These are phyloP conservation scores for Halcyon badia DNA, from an alignment of 2,797 vertebrate genomes.

Conservation along the genomic window DNA sequence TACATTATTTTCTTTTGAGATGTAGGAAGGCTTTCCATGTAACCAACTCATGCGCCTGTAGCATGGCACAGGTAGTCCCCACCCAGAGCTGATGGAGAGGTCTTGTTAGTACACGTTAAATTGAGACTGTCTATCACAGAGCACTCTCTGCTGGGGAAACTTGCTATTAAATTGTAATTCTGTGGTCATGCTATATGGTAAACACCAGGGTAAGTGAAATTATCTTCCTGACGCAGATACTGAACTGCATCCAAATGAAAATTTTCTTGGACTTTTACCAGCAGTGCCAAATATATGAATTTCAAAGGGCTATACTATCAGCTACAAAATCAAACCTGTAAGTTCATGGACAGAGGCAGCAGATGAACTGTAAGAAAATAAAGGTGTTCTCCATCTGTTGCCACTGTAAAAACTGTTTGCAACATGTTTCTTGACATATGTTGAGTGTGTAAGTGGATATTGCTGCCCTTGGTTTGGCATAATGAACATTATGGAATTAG, in stretches of 20 bases:
- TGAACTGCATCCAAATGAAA: not conserved
- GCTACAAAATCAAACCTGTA: not conserved
- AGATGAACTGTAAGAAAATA: not conserved
- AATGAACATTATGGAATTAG: not conserved
- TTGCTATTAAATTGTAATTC: not conserved
- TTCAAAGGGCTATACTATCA: not conserved
- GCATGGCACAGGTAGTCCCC: not conserved
- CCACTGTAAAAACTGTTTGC: not conserved
- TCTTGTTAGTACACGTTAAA: not conserved
- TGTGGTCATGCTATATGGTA: not conserved
- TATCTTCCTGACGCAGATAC: not conserved
- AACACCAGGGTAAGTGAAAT: not conserved
- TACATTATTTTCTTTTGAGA: not conserved
- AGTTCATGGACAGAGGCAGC: not conserved
- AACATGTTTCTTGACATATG: not conserved
- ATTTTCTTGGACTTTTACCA: not conserved
- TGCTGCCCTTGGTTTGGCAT: not conserved
- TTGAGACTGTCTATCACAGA: not conserved
- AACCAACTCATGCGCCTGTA: not conserved
- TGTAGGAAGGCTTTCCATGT: not conserved
- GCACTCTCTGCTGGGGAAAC: not conserved
- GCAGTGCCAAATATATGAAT: not conserved
- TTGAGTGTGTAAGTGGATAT: not conserved
- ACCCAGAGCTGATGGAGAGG: fast-evolving
- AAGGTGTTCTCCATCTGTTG: not conserved